Evolutionary conservation across 1,140 invertebrate genomes (phyloP), one percentile per base, ranked within the genome.

Genomic region (Orussus abietinus): DNA sequence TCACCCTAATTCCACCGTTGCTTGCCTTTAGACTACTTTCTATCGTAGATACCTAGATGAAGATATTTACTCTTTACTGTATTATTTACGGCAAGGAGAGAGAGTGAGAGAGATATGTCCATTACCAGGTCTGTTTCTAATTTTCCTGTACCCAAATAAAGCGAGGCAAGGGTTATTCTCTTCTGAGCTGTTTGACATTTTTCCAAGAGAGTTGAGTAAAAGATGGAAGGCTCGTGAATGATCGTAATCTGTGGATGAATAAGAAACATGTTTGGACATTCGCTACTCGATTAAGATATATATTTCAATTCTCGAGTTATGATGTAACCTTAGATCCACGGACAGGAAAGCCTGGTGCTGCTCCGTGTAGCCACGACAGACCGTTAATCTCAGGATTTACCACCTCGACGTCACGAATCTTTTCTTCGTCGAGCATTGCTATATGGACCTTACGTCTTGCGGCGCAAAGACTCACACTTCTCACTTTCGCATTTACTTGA

Each of bases 91-190:
- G 15, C 34, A 38, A 28, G 15, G 11, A 43, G 6, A 18, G 13
- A 43, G 19, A 39, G 19, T 28, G 39, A 37, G 34, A 43, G 21
- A 45, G 28, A 42, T 19, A 45, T 31, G 36, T 30, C 60, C 64
- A n/a, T 64, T 73, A 88, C 86, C 58, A 98, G 68, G 42, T 87
- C 75, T 39, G 79, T 75, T 72, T 98, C 96, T 43, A 96, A 68
- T 18, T 78, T 60, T 1, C 94, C 94, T 43, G 84, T 96, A 29
- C 96, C 96, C 25, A 98, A 73, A 66, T 99, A 99, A 4, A 99
- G 71, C 32, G 95, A 96, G 2, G 93, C 87, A 33, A 98, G 67
- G 0, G 86, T 84, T 57, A 99, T 89, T 56, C 96, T 80, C 36
- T 75, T 73, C 47, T 82, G 81, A 2, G 93, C 88, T 46, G 65